Evolutionary conservation across 2,888 invertebrate species (phyloP).

Genomic region (Oscheius sp.): DNA sequence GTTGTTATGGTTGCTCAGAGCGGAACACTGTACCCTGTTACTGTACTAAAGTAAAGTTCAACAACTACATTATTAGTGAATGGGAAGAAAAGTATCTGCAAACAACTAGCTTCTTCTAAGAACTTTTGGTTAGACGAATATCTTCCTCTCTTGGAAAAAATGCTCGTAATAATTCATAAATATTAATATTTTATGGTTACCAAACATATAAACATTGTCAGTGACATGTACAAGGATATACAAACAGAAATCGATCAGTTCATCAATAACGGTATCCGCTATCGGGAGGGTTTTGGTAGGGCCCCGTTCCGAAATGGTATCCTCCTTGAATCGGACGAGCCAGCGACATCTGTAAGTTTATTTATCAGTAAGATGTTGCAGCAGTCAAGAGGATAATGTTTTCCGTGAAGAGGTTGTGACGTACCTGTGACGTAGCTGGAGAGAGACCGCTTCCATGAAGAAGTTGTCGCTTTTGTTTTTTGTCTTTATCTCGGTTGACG

Average conservation of each 20-base stretch:
- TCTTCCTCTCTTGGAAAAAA: too few species aligned
- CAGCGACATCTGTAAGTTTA: constrained; percentile 49
- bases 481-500: constrained; percentile 55
- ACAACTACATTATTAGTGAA: too few species aligned
- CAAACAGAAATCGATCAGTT: neutral
- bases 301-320: constrained; percentile 58
- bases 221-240: neutral
- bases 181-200: constrained; percentile 24
- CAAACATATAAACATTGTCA: constrained; percentile 19
- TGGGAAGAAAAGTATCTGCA: too few species aligned
- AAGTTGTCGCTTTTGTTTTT: constrained; percentile 45
- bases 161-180: neutral
- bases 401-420: constrained; percentile 25
- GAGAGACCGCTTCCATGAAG: constrained; percentile 45
- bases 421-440: constrained; percentile 53
- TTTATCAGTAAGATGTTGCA: neutral
- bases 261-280: constrained; percentile 41
- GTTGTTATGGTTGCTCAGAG: too few species aligned
- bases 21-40: too few species aligned
- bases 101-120: too few species aligned
- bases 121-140: too few species aligned
- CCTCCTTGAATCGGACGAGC: constrained; percentile 54
- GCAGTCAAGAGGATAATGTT: neutral
- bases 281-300: constrained; percentile 55
- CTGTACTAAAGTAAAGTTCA: too few species aligned